Conservation (phyloP, 2,888 invertebrate species). For the Sturmia bella region DNA sequence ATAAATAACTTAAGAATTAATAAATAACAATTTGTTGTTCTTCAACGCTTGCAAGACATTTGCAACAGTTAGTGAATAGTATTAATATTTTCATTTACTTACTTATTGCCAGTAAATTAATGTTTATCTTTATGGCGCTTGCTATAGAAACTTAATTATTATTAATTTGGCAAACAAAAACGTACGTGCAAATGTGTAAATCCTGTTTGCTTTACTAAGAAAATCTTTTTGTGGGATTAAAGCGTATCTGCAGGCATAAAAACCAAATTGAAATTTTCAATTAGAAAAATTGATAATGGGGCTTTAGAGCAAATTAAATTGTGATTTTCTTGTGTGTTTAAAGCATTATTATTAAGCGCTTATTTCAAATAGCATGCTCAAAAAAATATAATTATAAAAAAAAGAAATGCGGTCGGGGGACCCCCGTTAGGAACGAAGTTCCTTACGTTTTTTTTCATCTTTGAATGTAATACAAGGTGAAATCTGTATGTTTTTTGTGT, state of each 20-base stretch:
- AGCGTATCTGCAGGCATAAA: conserved; percentile 12
- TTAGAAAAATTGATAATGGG: conserved; percentile 39
- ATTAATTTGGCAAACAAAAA: conserved; percentile 25
- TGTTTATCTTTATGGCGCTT: conserved; percentile 64
- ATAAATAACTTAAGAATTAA: no score
- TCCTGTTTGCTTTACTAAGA: conserved; percentile 47
- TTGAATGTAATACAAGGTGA: no score
- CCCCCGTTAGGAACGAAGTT: no score
- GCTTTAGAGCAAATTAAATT: conserved; percentile 16
- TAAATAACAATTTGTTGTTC: no score
- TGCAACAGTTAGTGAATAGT: no score
- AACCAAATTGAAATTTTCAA: conserved; percentile 53
- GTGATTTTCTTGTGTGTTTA: conserved; percentile 28
- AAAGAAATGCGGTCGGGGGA: no score
- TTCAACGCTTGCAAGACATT: no score
- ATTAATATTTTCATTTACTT: background rate
- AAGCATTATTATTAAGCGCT: conserved; percentile 8
- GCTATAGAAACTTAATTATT: conserved; percentile 46
- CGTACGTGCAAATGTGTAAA: background rate
- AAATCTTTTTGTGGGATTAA: conserved; percentile 37
- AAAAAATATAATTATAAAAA: no score
- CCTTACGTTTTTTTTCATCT: no score
- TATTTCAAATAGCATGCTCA: no score
- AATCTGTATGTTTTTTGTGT: no score
- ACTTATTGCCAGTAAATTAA: conserved; percentile 1